A percentile compares a stretch with the other conserved stretches of the same genome.
Conservation (phyloP, 2,113 vertebrate genomes). For the Python bivittatus region DNA sequence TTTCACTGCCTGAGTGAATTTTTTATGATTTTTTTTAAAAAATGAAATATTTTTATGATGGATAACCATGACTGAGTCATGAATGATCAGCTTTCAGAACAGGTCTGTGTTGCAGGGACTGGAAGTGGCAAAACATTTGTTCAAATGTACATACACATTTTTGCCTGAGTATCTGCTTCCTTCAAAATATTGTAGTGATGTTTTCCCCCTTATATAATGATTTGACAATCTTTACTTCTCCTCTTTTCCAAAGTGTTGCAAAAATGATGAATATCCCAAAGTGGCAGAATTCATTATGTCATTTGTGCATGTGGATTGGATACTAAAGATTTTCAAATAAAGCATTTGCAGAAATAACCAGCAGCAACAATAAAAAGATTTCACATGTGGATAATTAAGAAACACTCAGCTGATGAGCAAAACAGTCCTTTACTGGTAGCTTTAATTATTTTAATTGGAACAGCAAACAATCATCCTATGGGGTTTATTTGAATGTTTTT, state of each 20-base stretch:
- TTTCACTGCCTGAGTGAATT: conserved; percentile 10
- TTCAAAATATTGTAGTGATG: conserved; percentile 50
- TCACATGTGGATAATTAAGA: conserved; percentile 63
- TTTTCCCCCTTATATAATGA: conserved; percentile 39
- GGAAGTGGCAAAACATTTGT: conserved; percentile 57
- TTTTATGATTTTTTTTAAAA: conserved; percentile 35
- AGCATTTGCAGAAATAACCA: conserved; percentile 51
- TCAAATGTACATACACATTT: conserved; percentile 57
- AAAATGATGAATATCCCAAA: conserved; percentile 55
- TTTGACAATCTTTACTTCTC: conserved; percentile 46
- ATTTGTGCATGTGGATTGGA: conserved; percentile 43
- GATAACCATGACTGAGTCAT: conserved; percentile 51
- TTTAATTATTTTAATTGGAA: conserved; percentile 71
- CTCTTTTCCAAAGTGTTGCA: conserved; percentile 39
- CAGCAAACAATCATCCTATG: conserved; percentile 58
- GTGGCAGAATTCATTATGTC: conserved; percentile 60
- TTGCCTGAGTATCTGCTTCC: conserved; percentile 55
- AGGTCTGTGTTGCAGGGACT: conserved; percentile 59
- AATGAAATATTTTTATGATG: conserved; percentile 47
- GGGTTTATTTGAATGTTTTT: conserved; percentile 63
- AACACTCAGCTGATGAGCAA: conserved; percentile 67
- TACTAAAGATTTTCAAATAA: conserved; percentile 37
- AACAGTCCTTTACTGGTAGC: conserved; percentile 59
- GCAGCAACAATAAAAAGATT: conserved; percentile 56
- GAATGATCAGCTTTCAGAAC: conserved; percentile 58